These are phyloP conservation scores for Amblyopsis hoosieri DNA, from an alignment of 2,797 vertebrate species.

Conservation along the genomic window DNA sequence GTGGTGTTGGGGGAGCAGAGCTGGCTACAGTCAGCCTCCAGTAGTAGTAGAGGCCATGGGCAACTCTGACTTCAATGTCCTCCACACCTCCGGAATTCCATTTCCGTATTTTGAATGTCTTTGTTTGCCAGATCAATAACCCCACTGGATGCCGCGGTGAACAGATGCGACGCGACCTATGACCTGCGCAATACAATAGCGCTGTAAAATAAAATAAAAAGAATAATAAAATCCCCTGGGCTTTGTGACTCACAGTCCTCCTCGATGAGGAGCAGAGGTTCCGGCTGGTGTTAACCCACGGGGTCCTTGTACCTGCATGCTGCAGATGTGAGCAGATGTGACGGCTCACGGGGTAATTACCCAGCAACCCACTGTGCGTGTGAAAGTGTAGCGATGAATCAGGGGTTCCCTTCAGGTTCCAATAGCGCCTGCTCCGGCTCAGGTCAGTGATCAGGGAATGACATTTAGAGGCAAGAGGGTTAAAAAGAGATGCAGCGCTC, in stretches of 20 bases:
- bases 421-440: slow-evolving; percentile 31
- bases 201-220: slow-evolving; percentile 17
- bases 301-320: slow-evolving; percentile 57
- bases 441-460: slow-evolving; percentile 74
- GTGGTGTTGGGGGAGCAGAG: slow-evolving; percentile 40
- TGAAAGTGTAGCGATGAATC: slow-evolving; percentile 55
- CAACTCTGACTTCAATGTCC: no score
- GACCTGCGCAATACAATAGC: slow-evolving; percentile 30
- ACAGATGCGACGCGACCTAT: slow-evolving; percentile 50
- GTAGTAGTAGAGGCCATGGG: not conserved
- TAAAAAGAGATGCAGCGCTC: slow-evolving; percentile 63
- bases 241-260: slow-evolving; percentile 29
- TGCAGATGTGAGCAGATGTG: slow-evolving; percentile 59
- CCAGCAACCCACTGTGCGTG: slow-evolving; percentile 60
- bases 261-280: slow-evolving; percentile 35
- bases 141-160: slow-evolving; percentile 32
- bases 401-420: slow-evolving; percentile 69
- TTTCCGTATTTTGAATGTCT: slow-evolving; percentile 37
- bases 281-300: slow-evolving; percentile 38
- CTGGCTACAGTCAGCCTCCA: slow-evolving; percentile 24
- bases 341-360: slow-evolving; percentile 71
- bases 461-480: slow-evolving; percentile 71
- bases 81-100: slow-evolving; percentile 20
- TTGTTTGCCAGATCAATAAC: slow-evolving; percentile 39
- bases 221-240: slow-evolving; percentile 9